Conservation (phyloP, 2,888 invertebrate genomes). For the Pollenia amentaria region DNA sequence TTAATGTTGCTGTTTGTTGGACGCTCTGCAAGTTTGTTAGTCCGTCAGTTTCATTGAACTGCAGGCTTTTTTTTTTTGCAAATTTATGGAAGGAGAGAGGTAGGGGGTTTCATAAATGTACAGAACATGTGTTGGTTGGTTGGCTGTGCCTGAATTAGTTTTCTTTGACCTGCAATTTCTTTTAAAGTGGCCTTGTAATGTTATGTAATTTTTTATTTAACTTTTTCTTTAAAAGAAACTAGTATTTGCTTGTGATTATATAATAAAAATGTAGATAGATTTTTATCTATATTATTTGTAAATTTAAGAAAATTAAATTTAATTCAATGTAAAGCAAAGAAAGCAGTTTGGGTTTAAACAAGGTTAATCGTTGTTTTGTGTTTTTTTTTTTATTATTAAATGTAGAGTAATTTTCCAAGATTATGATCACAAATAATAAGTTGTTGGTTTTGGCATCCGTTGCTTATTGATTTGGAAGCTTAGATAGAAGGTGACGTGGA, state of each 20-base stretch:
- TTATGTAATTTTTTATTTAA: slow-evolving; percentile 62
- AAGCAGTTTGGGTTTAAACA: slow-evolving; percentile 39
- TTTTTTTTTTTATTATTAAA: slow-evolving; percentile 31
- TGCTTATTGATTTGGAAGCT: not conserved
- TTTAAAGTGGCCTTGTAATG: slow-evolving; percentile 69
- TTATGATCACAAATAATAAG: slow-evolving; percentile 5
- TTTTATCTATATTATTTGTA: slow-evolving; percentile 45
- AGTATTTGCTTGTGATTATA: slow-evolving; percentile 64
- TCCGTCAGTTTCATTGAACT: slow-evolving; percentile 7
- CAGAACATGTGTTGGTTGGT: slow-evolving; percentile 29
- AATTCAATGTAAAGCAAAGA: slow-evolving; percentile 41
- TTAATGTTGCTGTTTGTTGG: slow-evolving; percentile 61
- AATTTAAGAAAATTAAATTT: slow-evolving; percentile 59
- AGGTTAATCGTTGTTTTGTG: slow-evolving; percentile 26
- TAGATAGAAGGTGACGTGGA: not conserved
- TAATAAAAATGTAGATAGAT: slow-evolving; percentile 39
- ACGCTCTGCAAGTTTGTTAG: slow-evolving; percentile 5
- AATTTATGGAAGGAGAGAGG: not conserved
- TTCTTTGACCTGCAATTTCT: slow-evolving; percentile 66
- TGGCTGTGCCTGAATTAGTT: slow-evolving; percentile 37
- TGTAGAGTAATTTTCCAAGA: slow-evolving; percentile 45
- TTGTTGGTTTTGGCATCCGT: not conserved
- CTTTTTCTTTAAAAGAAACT: not conserved
- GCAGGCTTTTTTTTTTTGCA: not conserved
- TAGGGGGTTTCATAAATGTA: not conserved